Percentiles rank a stretch among this genome's conserved stretches.
phyloP scores from a whole-genome alignment of 2,113 vertebrate species.

The Meleagris gallopavo region DNA sequence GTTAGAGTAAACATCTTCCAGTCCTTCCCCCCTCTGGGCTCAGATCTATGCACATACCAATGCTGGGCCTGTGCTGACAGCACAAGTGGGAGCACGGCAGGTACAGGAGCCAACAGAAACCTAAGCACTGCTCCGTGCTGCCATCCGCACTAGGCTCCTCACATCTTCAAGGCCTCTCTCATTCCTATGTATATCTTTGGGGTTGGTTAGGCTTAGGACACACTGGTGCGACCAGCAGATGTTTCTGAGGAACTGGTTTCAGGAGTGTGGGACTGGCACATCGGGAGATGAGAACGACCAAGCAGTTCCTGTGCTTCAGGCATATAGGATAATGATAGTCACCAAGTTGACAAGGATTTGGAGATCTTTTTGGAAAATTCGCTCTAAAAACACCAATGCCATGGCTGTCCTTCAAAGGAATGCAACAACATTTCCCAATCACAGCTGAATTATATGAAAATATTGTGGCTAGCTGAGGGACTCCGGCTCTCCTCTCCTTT shows the following conservation, averaged over 20 bases:
- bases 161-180: neutral
- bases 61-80: fast-evolving
- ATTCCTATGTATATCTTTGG: fast-evolving
- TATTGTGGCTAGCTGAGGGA: neutral
- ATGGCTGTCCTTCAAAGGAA: neutral
- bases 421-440: neutral
- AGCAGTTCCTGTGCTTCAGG: neutral
- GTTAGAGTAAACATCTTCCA: neutral
- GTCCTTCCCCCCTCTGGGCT: neutral
- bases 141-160: neutral
- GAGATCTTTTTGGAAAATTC: neutral
- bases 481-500: neutral
- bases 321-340: neutral
- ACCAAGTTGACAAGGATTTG: neutral
- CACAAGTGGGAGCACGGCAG: neutral
- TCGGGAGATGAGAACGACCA: neutral
- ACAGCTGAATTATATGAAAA: neutral
- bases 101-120: neutral
- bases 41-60: neutral
- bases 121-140: neutral
- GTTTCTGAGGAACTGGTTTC: neutral
- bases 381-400: neutral
- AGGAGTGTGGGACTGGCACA: fast-evolving
- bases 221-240: neutral
- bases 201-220: neutral